phyloP scores from a whole-genome alignment of 1,140 invertebrate species.

The Pseudomyrmex flavicornis region DNA sequence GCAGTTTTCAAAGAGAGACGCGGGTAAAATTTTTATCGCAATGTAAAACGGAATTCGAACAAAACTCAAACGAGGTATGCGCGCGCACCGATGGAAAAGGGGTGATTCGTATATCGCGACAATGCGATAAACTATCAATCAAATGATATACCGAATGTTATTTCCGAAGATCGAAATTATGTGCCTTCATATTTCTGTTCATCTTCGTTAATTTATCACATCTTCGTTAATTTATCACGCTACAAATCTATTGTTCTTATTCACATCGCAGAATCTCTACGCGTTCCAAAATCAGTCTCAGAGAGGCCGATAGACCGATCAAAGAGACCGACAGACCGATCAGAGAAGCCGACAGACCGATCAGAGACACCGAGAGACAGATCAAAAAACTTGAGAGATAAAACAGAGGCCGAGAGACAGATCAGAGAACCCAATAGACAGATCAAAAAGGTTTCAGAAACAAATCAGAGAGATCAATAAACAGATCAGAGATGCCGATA shows the following conservation, averaged over 20 bases:
- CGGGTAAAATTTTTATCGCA: constrained; percentile 23
- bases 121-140: constrained; percentile 48
- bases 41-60: constrained; percentile 9
- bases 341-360: no score
- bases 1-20: constrained; percentile 1
- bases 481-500: no score
- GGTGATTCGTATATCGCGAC: constrained; percentile 26
- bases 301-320: no score
- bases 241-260: constrained; percentile 37
- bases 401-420: no score
- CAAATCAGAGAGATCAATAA: no score
- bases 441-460: no score
- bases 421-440: no score
- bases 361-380: no score
- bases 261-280: not conserved
- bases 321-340: no score
- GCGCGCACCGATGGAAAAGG: not conserved
- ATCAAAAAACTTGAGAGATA: no score
- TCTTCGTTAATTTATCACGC: constrained; percentile 38
- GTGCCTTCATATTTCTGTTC: constrained; percentile 10
- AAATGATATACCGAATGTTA: constrained; percentile 24
- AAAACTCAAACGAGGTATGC: not conserved
- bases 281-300: not conserved
- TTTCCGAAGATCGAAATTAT: constrained; percentile 10
- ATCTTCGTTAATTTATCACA: no score